A percentile compares a stretch with the other conserved stretches of the same genome.
phyloP scores from a whole-genome alignment of 35 echinoderm and acorn worm genomes.

The Hemicentrotus pulcherrimus region DNA sequence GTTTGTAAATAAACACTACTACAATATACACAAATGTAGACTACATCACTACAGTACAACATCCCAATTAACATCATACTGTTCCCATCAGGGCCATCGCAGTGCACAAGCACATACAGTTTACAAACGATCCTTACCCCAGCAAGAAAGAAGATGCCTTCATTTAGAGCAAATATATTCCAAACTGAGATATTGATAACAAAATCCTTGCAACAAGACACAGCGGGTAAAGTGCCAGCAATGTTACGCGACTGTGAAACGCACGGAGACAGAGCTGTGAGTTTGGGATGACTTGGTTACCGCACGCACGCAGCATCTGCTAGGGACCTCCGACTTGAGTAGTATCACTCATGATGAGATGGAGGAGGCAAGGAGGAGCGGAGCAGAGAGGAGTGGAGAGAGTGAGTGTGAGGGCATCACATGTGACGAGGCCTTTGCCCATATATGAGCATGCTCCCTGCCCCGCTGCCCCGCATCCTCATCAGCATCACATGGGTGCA shows the following conservation, averaged over 20 bases:
- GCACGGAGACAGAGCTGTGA: neutral
- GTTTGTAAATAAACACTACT: neutral
- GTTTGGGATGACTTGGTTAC: neutral
- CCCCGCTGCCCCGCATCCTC: neutral
- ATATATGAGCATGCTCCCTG: constrained; percentile 43
- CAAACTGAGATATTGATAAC: neutral
- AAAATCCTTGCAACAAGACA: neutral
- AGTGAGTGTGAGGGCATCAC: neutral
- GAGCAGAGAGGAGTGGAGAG: constrained; percentile 3
- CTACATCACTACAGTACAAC: neutral
- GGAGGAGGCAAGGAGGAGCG: neutral
- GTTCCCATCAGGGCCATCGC: neutral
- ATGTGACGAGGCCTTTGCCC: constrained; percentile 36
- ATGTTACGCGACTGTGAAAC: neutral
- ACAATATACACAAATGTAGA: too few relatives aligned
- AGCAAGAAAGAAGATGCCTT: neutral
- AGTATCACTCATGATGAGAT: neutral
- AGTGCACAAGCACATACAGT: neutral
- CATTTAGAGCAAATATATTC: constrained; percentile 2
- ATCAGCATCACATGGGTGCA: neutral
- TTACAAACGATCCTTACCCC: neutral
- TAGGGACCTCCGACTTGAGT: neutral
- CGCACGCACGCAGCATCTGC: neutral
- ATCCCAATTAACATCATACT: neutral
- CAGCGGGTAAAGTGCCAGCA: neutral